Evolutionary conservation across 2,888 invertebrate genomes (phyloP), one percentile per base, ranked within the genome.

Genomic region (Chloroclystis v-ata): DNA sequence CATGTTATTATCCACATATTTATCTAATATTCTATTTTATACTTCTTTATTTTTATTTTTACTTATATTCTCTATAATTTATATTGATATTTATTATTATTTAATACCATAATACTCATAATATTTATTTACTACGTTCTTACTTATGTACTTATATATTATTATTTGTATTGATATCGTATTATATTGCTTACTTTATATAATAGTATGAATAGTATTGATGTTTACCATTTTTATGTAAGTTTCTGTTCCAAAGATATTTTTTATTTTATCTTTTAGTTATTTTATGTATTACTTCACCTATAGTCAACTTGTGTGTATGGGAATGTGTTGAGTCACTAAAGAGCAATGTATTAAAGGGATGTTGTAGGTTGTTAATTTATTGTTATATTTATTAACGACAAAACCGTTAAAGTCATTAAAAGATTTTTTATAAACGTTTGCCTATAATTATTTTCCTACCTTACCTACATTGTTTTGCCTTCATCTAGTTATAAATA

Each of bases 181-280:
- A 39, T 16, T 41, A 13, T 47, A 38, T 6, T 49, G 32, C 14
- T 37, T 25, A 32, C 45, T 43, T 14, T 11, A 40, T 7, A 37
- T 49, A 47, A 43, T 42, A 43, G 40, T 65, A 63, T 37, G 16
- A 16, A 1, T 48, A 48, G 52, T 46, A 50, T 33, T 49, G 44
- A 25, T 47, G 69, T 67, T 67, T 71, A 69, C 68, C 67, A 73
- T 68, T 45, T 45, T 32, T 47, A 46, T 51, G 33, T 59, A 55
- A 56, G 56, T 56, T 59, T 78, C 68, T 63, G 73, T 79, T 78
- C 86, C 85, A 85, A 86, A 85, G 85, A 84, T 78, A 75, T 71
- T 49, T 61, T n/a, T 66, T 74, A 69, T 71, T 59, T 64, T 69
- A 64, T 56, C 66, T 65, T 48, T 64, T 61, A 59, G 52, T 66